phyloP scores from a whole-genome alignment of 2,113 vertebrate genomes.

The Thamnophis sirtalis region DNA sequence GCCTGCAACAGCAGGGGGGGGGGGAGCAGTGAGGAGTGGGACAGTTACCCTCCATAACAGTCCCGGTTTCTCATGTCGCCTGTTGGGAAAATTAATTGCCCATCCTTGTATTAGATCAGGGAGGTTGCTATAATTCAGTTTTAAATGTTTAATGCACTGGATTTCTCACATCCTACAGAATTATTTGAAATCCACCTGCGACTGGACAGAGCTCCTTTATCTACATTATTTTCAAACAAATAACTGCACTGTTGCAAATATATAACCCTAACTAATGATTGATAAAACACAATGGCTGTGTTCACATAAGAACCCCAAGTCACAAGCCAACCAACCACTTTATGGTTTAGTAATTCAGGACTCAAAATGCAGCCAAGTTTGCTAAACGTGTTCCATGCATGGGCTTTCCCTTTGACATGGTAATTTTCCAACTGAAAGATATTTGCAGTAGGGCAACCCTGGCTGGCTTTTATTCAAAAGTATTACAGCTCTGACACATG shows the following conservation, averaged over 20 bases:
- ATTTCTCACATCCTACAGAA: background rate
- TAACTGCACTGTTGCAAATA: background rate
- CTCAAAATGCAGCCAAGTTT: background rate
- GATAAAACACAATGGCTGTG: background rate
- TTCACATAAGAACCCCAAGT: background rate
- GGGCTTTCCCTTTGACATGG: background rate
- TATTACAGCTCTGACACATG: background rate
- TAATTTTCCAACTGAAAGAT: background rate
- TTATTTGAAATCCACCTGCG: background rate
- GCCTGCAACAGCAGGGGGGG: no score
- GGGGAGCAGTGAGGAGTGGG: background rate
- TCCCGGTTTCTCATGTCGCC: background rate
- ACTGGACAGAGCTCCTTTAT: background rate
- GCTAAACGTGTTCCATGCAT: background rate
- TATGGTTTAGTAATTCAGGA: background rate
- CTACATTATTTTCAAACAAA: background rate
- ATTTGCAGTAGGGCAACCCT: background rate
- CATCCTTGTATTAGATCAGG: background rate
- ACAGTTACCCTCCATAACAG: background rate
- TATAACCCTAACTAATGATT: background rate
- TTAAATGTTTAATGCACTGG: background rate
- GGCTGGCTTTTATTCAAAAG: background rate
- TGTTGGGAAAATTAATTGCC: background rate
- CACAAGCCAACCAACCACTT: background rate
- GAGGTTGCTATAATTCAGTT: background rate